Evolutionary conservation across 2,888 invertebrate species (phyloP).

Genomic region (Mimachlamys varia): DNA sequence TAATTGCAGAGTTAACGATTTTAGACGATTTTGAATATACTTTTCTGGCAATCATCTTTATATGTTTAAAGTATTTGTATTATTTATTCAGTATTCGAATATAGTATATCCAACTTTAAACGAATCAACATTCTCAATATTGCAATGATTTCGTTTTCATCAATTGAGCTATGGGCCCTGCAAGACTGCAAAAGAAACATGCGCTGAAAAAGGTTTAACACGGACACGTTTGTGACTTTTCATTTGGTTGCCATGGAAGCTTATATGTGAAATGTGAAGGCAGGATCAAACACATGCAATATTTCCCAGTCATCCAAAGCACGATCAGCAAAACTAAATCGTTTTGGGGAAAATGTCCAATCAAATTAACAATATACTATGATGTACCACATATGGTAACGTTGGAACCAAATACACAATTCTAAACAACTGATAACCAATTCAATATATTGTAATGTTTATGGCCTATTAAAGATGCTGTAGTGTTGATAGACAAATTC

Average conservation of each 20-base stretch:
- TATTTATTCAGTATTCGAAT: no score
- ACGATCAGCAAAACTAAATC: not conserved
- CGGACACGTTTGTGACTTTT: not conserved
- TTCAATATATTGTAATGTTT: no score
- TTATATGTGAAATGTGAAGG: not conserved
- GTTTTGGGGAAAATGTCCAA: not conserved
- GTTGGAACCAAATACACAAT: not conserved
- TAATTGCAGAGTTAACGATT: no score
- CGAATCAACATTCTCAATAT: not conserved
- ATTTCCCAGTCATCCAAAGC: not conserved
- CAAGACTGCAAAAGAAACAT: slow-evolving; percentile 15
- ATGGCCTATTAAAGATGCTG: no score
- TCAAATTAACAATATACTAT: not conserved
- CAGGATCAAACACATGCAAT: not conserved
- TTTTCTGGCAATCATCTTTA: no score
- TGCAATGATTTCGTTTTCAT: not conserved
- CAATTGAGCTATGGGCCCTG: not conserved
- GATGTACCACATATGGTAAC: no score
- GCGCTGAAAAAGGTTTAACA: not conserved
- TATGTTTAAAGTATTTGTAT: no score
- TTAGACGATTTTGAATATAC: no score
- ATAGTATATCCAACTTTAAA: no score
- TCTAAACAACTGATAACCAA: no score
- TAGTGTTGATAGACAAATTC: no score
- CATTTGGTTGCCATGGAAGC: not conserved